These are phyloP conservation scores for Cuniculus paca DNA, from an alignment of 2,797 vertebrate genomes.

Conservation along the genomic window DNA sequence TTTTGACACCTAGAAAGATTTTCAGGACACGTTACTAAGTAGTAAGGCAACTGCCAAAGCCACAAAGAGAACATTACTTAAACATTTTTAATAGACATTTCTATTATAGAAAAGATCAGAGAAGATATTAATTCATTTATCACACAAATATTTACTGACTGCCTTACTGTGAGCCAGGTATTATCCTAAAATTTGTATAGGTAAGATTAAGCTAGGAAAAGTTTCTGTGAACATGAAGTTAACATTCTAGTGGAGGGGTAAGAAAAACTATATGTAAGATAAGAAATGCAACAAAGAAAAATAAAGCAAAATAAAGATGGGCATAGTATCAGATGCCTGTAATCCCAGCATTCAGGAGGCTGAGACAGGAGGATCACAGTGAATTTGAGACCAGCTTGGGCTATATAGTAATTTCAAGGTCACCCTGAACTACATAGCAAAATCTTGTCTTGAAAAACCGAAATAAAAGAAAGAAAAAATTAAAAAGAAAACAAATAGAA, in stretches of 20 bases:
- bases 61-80: not conserved
- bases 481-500: not conserved
- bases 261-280: not conserved
- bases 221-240: not conserved
- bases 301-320: not conserved
- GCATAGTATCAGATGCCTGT: not conserved
- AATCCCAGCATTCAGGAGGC: not conserved
- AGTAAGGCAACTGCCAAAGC: slow-evolving; percentile 4
- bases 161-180: not conserved
- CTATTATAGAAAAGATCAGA: slow-evolving; percentile 4
- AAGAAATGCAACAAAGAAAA: not conserved
- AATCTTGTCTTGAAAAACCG: fast-evolving
- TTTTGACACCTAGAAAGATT: not conserved
- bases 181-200: not conserved
- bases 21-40: not conserved
- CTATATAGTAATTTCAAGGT: not conserved
- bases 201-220: not conserved
- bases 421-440: not conserved
- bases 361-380: not conserved
- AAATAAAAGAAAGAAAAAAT: not conserved
- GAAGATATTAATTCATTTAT: not conserved
- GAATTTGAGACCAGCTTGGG: not conserved
- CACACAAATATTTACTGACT: slow-evolving; percentile 17
- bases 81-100: not conserved
- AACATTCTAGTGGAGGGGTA: not conserved